Evolutionary conservation across 2,113 vertebrate species (phyloP), one percentile per base, ranked within the genome.

Genomic region (Pao palembangensis): DNA sequence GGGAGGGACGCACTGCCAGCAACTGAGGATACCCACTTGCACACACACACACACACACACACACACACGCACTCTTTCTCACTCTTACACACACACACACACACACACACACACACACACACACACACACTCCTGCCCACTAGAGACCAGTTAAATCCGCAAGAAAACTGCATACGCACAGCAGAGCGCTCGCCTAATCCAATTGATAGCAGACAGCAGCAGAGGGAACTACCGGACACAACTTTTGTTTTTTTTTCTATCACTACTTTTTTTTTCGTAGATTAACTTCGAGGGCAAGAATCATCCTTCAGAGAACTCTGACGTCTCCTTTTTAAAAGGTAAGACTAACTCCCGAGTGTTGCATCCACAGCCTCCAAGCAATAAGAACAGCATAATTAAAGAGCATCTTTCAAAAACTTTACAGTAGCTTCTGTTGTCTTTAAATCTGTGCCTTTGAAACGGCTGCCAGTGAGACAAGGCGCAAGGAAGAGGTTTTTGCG

Each of bases 1-100:
- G 88, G 87, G 86, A 88, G 84, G 82, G 78, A 88, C 86, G 78
- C 79, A 78, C 82, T 77, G 80, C 80, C 86, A 83, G 72, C 71
- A 69, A 38, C 73, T 75, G 64, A 74, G 88, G 88, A 89, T 85
- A 86, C 85, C 71, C 79, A 55, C 79, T 68, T 76, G 62, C 50
- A 58, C 70, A 65, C 68, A 20, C 85, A 13, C 61, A 54, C 67
- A 48, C 67, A 17, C 54, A 18, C 61, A 10, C 62, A 17, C 47
- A 10, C n/a, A 8, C 8, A 18, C 47, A 18, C 47, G 16, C 46
- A 17, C 47, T 49, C 47, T 10, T n/a, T 18, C 47, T 8, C 47
- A 10, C 51, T 12, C 56, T 11, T 48, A 13, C 61, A 46, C 55
- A 28, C 77, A 17, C 49, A 62, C 57, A 48, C 55, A 42, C n/a